phyloP scores from a whole-genome alignment of 2,888 invertebrate species.

The Hemithea aestivaria region DNA sequence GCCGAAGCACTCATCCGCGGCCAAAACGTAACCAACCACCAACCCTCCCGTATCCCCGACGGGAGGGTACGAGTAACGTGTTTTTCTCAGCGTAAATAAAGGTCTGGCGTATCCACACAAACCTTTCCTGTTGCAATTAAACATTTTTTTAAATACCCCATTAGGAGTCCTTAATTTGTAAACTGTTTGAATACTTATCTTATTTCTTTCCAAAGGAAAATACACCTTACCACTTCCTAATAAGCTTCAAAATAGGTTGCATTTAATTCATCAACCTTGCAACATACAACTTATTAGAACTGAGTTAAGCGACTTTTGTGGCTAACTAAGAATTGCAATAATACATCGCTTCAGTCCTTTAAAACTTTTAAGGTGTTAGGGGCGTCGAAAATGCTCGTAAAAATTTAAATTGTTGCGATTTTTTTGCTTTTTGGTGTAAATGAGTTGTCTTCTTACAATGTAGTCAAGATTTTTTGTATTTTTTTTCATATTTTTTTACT shows the following conservation, averaged over 20 bases:
- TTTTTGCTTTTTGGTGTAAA: slow-evolving; percentile 3
- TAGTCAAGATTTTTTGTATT: neutral
- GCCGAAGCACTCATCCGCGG: too few species aligned
- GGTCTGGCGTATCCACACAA: slow-evolving; percentile 29
- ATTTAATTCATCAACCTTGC: slow-evolving; percentile 8
- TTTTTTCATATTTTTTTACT: too few species aligned
- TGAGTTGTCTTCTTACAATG: slow-evolving; percentile 12
- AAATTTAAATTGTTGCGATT: slow-evolving; percentile 3
- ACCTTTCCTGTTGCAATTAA: slow-evolving; percentile 38
- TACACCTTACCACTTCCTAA: slow-evolving; percentile 1
- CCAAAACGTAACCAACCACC: too few species aligned
- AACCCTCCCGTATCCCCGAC: too few species aligned
- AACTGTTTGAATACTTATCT: slow-evolving; percentile 29
- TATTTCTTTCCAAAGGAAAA: slow-evolving; percentile 3
- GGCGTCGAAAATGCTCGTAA: slow-evolving; percentile 13
- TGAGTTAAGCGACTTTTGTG: slow-evolving; percentile 11
- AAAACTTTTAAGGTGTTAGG: slow-evolving; percentile 14
- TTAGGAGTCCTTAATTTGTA: slow-evolving; percentile 55
- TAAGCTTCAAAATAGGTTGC: slow-evolving; percentile 1
- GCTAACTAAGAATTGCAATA: slow-evolving; percentile 13
- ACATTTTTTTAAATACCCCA: slow-evolving; percentile 51
- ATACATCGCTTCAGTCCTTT: slow-evolving; percentile 7
- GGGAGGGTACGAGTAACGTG: too few species aligned
- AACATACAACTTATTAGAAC: slow-evolving; percentile 1
- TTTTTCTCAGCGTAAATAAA: too few species aligned